Evolutionary conservation across 2,888 invertebrate genomes (phyloP).

Genomic region (Metopia argyrocephala): DNA sequence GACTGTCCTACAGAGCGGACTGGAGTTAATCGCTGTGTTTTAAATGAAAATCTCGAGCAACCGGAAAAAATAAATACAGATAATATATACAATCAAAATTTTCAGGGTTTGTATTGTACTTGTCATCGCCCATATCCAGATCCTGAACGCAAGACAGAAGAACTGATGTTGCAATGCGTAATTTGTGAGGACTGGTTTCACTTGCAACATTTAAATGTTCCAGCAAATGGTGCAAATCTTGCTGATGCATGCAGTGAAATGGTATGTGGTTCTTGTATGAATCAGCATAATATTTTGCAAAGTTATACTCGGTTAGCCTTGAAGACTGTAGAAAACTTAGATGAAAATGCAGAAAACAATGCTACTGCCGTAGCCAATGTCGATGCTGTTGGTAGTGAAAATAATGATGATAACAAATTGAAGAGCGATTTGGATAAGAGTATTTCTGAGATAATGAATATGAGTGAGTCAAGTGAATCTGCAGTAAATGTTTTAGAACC

Average conservation of each 20-base stretch:
- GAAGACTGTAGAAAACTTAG: conserved; percentile 65
- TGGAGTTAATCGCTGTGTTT: conserved; percentile 78
- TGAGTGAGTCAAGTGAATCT: conserved; percentile 52
- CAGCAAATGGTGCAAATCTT: conserved; percentile 79
- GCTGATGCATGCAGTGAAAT: conserved; percentile 87
- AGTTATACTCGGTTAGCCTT: conserved; percentile 82
- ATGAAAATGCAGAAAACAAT: conserved; percentile 66
- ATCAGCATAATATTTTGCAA: conserved; percentile 86
- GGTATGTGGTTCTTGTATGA: conserved; percentile 89
- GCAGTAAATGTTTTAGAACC: conserved; percentile 62
- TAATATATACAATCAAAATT: conserved; percentile 96
- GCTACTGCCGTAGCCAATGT: conserved; percentile 68
- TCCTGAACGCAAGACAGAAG: conserved; percentile 87
- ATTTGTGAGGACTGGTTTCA: conserved; percentile 99
- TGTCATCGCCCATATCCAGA: conserved; percentile 97
- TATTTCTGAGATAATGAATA: conserved; percentile 74
- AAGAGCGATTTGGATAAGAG: conserved; percentile 73
- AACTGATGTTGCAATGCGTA: conserved; percentile 97
- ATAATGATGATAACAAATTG: conserved; percentile 70
- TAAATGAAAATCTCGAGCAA: conserved; percentile 68
- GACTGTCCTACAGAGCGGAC: conserved; percentile 84
- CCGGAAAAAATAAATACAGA: conserved; percentile 81
- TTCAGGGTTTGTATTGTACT: conserved; percentile 92
- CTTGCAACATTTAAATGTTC: conserved; percentile 82
- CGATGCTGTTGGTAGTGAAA: conserved; percentile 67